Conservation (phyloP, 2,888 invertebrate species). For the Morpho deidamia region DNA sequence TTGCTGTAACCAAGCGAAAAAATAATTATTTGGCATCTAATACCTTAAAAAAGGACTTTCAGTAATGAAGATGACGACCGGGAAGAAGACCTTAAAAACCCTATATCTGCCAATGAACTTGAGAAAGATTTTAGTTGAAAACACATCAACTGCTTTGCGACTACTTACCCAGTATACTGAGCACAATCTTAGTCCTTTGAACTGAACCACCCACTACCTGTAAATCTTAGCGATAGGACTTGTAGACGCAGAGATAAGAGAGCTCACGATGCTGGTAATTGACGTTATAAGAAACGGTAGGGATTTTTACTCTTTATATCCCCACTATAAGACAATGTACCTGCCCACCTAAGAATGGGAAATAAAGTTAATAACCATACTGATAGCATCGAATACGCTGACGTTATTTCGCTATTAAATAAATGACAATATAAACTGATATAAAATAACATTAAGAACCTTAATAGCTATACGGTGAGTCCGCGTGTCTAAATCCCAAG, state of each 20-base stretch:
- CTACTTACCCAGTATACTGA: neutral
- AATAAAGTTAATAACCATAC: slow-evolving; percentile 42
- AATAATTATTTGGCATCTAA: no score
- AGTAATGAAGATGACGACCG: no score
- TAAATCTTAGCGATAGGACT: slow-evolving; percentile 63
- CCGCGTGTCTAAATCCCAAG: no score
- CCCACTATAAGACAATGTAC: slow-evolving; percentile 36
- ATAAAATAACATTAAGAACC: neutral
- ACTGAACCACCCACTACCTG: slow-evolving; percentile 47
- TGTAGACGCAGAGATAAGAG: slow-evolving; percentile 52
- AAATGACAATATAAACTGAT: neutral
- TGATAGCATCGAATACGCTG: slow-evolving; percentile 28
- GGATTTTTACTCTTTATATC: slow-evolving; percentile 41
- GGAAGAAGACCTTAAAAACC: no score
- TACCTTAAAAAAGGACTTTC: no score
- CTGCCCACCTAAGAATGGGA: slow-evolving; percentile 19
- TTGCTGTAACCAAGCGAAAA: no score
- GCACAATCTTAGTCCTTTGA: slow-evolving; percentile 33
- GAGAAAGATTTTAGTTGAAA: no score
- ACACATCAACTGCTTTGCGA: no score
- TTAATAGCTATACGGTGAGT: no score
- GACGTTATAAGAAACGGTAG: slow-evolving; percentile 61
- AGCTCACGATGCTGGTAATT: slow-evolving; percentile 62
- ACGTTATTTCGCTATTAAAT: neutral
- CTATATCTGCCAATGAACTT: no score